Conservation (phyloP, 2,113 vertebrate species). For the Gobio gobio region DNA sequence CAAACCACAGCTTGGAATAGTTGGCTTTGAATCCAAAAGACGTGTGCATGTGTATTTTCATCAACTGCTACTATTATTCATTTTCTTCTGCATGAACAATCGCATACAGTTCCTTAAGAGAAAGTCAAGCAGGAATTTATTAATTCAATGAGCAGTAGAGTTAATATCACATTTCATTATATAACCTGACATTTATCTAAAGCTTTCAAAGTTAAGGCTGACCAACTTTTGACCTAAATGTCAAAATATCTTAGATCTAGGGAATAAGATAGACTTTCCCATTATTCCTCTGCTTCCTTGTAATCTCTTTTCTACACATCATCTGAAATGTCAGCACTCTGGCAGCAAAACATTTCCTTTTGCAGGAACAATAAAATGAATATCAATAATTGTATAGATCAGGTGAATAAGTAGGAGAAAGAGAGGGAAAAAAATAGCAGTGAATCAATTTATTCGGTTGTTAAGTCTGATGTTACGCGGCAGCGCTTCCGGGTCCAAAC, state of each 20-base stretch:
- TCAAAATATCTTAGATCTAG: conserved; percentile 17
- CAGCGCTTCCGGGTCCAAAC: too few relatives aligned
- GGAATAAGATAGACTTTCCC: conserved; percentile 10
- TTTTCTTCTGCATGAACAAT: background rate
- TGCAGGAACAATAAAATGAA: background rate
- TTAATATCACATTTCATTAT: background rate
- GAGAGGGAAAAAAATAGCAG: background rate
- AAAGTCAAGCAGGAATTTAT: background rate
- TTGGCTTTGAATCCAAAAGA: background rate
- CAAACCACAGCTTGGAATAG: background rate
- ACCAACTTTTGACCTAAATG: conserved; percentile 20
- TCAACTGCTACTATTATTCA: background rate
- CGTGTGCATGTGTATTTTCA: background rate
- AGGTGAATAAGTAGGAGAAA: background rate
- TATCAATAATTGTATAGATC: background rate
- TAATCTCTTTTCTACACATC: conserved; percentile 7
- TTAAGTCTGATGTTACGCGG: too few relatives aligned
- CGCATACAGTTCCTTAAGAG: background rate
- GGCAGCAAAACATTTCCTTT: background rate
- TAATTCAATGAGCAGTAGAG: background rate
- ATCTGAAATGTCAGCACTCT: conserved; percentile 10
- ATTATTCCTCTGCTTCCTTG: background rate
- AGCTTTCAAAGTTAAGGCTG: conserved; percentile 28
- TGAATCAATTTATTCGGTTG: too few relatives aligned
- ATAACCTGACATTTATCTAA: conserved; percentile 18